A percentile compares a stretch with the other conserved stretches of the same genome.
phyloP scores from a whole-genome alignment of 2,888 invertebrate species.

The Uloborus plumipes region DNA sequence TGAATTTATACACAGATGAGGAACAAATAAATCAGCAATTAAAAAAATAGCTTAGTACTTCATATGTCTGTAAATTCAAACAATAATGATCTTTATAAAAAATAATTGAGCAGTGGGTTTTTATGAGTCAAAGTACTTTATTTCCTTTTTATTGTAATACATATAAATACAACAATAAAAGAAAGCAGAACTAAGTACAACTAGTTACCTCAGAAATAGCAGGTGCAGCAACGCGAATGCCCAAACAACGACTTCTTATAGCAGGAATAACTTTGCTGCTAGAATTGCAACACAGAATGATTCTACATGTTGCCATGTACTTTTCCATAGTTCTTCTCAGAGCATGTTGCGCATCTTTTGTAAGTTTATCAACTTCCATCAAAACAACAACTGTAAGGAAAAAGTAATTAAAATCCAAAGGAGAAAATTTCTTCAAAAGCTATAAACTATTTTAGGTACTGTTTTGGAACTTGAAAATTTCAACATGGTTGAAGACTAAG shows the following conservation, averaged over 20 bases:
- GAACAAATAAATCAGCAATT: no score
- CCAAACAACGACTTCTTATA: slow-evolving; percentile 93
- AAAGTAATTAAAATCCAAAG: neutral
- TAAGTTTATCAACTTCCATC: slow-evolving; percentile 93
- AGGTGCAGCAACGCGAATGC: slow-evolving; percentile 92
- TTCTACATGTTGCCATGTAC: slow-evolving; percentile 92
- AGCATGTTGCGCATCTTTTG: slow-evolving; percentile 98
- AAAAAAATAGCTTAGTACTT: no score
- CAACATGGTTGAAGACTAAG: no score
- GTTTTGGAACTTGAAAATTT: no score
- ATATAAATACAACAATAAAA: no score
- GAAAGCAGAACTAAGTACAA: neutral
- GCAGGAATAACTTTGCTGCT: slow-evolving; percentile 97
- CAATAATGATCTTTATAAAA: no score
- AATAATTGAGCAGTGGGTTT: no score
- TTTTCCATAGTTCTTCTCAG: slow-evolving; percentile 99
- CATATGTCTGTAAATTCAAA: no score
- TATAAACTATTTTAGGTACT: no score
- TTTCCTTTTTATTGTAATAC: no score
- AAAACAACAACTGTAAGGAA: slow-evolving; percentile 85
- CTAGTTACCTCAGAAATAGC: slow-evolving; percentile 79
- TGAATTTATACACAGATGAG: no score
- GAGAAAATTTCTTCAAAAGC: neutral
- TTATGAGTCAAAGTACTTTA: no score
- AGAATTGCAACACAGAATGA: slow-evolving; percentile 94